Conservation (phyloP, 2,888 invertebrate species). For the Leptinotarsa haldemani region DNA sequence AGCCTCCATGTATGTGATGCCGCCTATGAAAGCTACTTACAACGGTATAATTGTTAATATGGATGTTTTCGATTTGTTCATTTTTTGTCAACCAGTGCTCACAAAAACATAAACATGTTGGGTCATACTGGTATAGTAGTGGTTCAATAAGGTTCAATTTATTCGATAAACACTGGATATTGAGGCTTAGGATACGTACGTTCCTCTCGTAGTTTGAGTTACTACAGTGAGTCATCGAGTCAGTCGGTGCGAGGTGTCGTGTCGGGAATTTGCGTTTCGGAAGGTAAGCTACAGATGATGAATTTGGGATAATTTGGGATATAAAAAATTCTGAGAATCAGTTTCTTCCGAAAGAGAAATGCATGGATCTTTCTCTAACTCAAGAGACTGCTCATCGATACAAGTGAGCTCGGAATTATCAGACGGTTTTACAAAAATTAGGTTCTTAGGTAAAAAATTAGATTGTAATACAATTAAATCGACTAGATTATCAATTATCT, state of each 20-base stretch:
- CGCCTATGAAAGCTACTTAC: constrained; percentile 20
- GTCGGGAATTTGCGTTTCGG: background rate
- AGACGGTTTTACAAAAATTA: constrained; percentile 11
- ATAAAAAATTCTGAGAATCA: background rate
- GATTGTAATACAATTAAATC: constrained; percentile 5
- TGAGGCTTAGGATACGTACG: constrained; percentile 20
- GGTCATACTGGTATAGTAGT: constrained; percentile 9
- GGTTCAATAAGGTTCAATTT: constrained; percentile 20
- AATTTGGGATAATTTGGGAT: background rate
- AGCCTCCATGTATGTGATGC: constrained; percentile 17
- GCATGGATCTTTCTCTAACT: background rate
- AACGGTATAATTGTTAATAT: constrained; percentile 18
- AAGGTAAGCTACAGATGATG: background rate
- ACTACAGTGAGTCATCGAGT: background rate
- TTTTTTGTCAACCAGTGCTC: constrained; percentile 16
- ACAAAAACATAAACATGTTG: constrained; percentile 22
- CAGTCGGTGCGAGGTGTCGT: background rate
- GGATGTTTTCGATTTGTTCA: constrained; percentile 16
- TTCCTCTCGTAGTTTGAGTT: constrained; percentile 2
- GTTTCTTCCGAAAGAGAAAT: background rate
- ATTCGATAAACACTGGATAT: constrained; percentile 21
- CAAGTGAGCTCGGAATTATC: constrained; percentile 8
- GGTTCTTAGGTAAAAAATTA: constrained; percentile 9
- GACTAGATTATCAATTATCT: constrained; percentile 1
- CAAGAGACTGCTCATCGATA: constrained; percentile 11